phyloP scores from a whole-genome alignment of 2,888 invertebrate species.

The Nomada goodeniana region DNA sequence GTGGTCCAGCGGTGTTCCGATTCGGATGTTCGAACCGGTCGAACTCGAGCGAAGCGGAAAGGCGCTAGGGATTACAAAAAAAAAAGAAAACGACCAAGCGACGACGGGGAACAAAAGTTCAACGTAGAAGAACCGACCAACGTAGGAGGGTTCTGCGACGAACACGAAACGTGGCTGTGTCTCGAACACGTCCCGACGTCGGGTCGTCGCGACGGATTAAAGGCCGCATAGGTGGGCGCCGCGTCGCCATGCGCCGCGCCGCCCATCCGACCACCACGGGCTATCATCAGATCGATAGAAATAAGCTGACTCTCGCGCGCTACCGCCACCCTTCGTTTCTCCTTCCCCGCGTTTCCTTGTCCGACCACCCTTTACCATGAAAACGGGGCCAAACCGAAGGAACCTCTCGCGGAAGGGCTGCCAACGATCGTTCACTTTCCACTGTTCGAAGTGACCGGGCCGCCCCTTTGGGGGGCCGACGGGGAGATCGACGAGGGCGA shows the following conservation, averaged over 20 bases:
- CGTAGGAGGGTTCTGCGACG: background rate
- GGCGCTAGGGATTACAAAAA: too few relatives aligned
- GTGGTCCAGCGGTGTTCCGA: slow-evolving; percentile 8
- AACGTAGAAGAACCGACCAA: background rate
- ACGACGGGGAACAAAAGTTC: background rate
- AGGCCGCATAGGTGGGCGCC: slow-evolving; percentile 75
- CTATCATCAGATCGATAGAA: slow-evolving; percentile 80
- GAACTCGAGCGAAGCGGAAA: background rate
- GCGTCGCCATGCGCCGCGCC: slow-evolving; percentile 78
- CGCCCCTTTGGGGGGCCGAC: too few relatives aligned
- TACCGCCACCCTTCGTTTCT: slow-evolving; percentile 58
- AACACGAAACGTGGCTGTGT: slow-evolving; percentile 24
- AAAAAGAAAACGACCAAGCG: background rate
- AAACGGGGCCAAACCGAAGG: slow-evolving; percentile 36
- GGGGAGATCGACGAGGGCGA: too few relatives aligned
- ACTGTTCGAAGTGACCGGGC: background rate
- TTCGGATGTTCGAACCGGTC: background rate
- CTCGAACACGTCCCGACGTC: slow-evolving; percentile 66
- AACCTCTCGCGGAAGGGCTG: slow-evolving; percentile 6
- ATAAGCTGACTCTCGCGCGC: slow-evolving; percentile 75
- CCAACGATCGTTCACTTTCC: slow-evolving; percentile 31
- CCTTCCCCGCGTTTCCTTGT: slow-evolving; percentile 12
- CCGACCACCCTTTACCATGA: slow-evolving; percentile 18
- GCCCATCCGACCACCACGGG: slow-evolving; percentile 64
- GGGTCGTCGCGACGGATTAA: slow-evolving; percentile 80